Base-by-base conservation (phyloP, 2,888 invertebrate species). In the Podabrus alpinus region DNA sequence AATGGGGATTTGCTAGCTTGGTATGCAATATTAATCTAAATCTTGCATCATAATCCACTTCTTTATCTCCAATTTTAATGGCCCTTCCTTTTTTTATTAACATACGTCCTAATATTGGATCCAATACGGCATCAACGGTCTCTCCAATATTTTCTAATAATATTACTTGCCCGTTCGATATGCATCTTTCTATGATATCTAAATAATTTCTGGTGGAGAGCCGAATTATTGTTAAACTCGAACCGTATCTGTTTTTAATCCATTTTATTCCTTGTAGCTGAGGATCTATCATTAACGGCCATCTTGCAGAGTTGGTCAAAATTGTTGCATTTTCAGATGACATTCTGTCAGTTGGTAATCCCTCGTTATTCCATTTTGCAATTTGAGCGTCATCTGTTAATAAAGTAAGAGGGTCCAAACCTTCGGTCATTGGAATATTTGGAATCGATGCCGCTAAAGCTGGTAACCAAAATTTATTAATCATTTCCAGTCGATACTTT, bases 231-330 rank as follows among this genome's bases (percentile, higher is more conserved):
- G 92, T 91, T 64, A 98, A 87, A 0, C 89, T 86, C 0, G 92
- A 91, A 0, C 94, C 94, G 86, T 94, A 97, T 83, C 91, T 93
- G 13, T 91, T 93, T 88, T 97, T 97, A 77, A 98, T 97, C 98
- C 98, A 98, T 87, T 97, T 97, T 70, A 97, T 91, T 15, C 96
- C 97, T 90, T 97, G 96, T 13, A 87, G 79, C 86, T 97, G 97
- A 0, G 97, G 97, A 88, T 98, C 98, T 80, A 98, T 97, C 92
- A 98, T 96, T 15, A 98, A 89, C 0, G 98, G 97, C 96, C 97
- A 98, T 21, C 97, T 90, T 60, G 96, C 93, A 0, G 97, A 97
- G 86, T 94, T 95, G 15, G 93, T 93, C 71, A 98, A 90, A 80
- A 98, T 97, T 15, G 95, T 95, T 5, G 97, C 98, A 86, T 98